Conservation (phyloP, 2,113 vertebrate species). For the Bucco capensis region DNA sequence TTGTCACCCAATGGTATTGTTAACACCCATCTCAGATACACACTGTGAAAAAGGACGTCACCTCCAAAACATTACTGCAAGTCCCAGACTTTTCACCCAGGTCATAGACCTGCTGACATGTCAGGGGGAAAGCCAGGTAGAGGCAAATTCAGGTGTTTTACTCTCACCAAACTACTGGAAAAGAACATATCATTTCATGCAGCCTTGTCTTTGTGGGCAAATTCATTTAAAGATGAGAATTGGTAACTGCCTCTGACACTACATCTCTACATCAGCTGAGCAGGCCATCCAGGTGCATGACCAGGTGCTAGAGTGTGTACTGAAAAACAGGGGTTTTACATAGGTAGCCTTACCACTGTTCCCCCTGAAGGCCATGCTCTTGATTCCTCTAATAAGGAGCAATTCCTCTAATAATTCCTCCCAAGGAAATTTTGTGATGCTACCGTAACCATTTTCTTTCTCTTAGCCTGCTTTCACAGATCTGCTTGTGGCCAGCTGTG, state of each 20-base stretch:
- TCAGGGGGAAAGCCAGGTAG: background rate
- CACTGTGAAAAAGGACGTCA: background rate
- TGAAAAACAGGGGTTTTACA: background rate
- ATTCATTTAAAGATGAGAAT: background rate
- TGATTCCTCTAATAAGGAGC: background rate
- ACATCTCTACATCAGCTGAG: background rate
- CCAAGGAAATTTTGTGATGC: background rate
- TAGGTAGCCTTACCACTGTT: background rate
- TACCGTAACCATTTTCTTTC: background rate
- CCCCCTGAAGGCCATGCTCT: background rate
- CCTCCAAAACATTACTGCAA: background rate
- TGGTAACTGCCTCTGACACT: background rate
- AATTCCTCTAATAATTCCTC: background rate
- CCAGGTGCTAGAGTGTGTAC: background rate
- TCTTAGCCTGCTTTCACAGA: background rate
- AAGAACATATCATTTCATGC: rapidly evolving
- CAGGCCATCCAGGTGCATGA: background rate
- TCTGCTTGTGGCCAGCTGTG: background rate
- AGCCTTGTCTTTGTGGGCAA: background rate
- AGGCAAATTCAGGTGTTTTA: background rate
- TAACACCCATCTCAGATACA: background rate
- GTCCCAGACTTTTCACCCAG: background rate
- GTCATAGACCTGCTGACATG: background rate
- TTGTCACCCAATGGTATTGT: background rate
- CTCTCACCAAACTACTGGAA: background rate